These are phyloP conservation scores for Pentamera pediparva DNA, from an alignment of 53 echinoderm and acorn worm genomes.

Conservation along the genomic window DNA sequence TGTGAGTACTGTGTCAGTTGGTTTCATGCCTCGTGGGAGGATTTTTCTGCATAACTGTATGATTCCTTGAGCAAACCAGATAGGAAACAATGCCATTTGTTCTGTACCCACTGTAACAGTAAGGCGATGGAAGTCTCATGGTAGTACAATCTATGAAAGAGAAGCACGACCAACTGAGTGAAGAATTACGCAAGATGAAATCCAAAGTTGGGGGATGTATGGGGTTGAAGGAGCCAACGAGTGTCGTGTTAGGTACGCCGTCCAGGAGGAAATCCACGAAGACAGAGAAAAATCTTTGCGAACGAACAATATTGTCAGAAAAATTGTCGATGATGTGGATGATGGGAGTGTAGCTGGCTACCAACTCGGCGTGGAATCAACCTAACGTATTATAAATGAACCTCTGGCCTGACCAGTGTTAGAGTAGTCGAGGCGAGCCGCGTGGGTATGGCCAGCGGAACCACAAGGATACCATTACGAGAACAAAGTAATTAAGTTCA, in stretches of 20 bases:
- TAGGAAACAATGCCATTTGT: not conserved
- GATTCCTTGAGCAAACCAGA: not conserved
- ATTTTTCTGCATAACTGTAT: no score
- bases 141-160: conserved; percentile 2
- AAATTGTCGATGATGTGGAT: not conserved
- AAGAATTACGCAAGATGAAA: not conserved
- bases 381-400: not conserved
- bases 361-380: not conserved
- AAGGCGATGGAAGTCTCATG: conserved; percentile 3
- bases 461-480: no score
- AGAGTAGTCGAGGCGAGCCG: not conserved
- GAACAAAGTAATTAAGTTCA: not conserved
- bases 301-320: not conserved
- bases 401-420: not conserved
- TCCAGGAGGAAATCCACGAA: not conserved
- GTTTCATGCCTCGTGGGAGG: no score
- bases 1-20: no score
- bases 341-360: not conserved
- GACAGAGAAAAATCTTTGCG: not conserved
- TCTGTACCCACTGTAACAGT: not conserved
- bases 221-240: not conserved
- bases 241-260: not conserved
- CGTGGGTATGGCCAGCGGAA: not conserved
- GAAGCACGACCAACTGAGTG: not conserved
- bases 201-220: not conserved